Evolutionary conservation across 2,113 vertebrate genomes (phyloP).

Genomic region (Syngnathoides biaculeatus): DNA sequence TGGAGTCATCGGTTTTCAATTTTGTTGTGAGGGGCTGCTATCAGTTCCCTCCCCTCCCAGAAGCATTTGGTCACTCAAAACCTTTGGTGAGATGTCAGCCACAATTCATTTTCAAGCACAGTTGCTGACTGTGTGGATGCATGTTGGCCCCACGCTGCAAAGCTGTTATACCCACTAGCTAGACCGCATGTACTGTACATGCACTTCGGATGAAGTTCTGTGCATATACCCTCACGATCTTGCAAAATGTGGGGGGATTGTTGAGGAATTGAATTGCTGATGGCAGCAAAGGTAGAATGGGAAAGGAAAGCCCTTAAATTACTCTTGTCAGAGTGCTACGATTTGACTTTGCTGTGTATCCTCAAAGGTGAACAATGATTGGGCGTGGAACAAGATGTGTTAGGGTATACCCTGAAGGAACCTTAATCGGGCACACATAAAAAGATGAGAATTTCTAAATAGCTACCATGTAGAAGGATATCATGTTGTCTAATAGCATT

Average conservation of each 20-base stretch:
- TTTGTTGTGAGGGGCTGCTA: constrained; percentile 6
- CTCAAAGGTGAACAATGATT: constrained; percentile 25
- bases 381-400: not conserved
- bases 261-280: constrained; percentile 9
- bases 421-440: not conserved
- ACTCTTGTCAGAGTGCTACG: constrained; percentile 26
- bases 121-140: constrained; percentile 57
- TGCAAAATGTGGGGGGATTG: constrained; percentile 4
- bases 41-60: constrained; percentile 1
- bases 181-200: not conserved
- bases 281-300: constrained; percentile 33
- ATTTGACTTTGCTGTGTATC: constrained; percentile 29
- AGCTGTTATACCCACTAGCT: constrained; percentile 30
- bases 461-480: no score
- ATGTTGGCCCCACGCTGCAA: constrained; percentile 45
- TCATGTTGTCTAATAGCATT: no score
- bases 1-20: constrained; percentile 11
- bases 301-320: constrained; percentile 18
- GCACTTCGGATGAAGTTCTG: not conserved
- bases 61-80: constrained; percentile 39
- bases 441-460: no score
- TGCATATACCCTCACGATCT: not conserved
- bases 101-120: constrained; percentile 60
- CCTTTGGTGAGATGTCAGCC: constrained; percentile 51
- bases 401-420: no score